Evolutionary conservation across 2,888 invertebrate genomes (phyloP), one percentile per base, ranked within the genome.

Genomic region (Anoncus sp.): DNA sequence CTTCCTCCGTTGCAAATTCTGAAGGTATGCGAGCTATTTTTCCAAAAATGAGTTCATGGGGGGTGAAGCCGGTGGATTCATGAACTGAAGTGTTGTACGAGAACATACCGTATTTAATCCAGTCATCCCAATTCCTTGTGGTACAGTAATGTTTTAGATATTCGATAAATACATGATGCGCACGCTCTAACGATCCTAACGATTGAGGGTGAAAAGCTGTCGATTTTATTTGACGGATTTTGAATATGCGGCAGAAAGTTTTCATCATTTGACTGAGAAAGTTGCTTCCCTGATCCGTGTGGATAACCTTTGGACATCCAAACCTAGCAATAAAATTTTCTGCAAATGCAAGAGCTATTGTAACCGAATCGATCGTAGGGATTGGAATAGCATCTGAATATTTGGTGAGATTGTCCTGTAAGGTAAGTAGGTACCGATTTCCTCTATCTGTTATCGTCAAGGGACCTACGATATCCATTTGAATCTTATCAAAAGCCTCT

Each of bases 381-480:
- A 40, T 59, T 82, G 79, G 55, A 81, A 84, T 9, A 35, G 22
- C 3, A 31, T 69, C 73, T 1, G 65, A 76, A 57, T 76, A 79
- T 60, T 79, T 79, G 4, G 79, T 69, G 14, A 79, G 31, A 45
- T 73, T 57, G 45, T 76, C 76, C 43, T 79, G 79, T 18, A 75
- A 18, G 6, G 75, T 75, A n/a, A 73, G 53, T 6, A 75, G 10
- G 35, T 77, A 77, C 5, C 53, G 22, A 49, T 81, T 79, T 16
- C 70, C 79, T 0, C 18, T 27, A 12, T 47, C 9, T 5, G 81
- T 80, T 12, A 47, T 53, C 1, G 79, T 63, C 18, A 83, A 35
- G 1, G 82, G 85, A 5, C 84, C 84, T 20, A 83, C 83, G 18
- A 84, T 73, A 24, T 85, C 83, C 27, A 82, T 59, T 27, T 76